A percentile compares a stretch with the other conserved stretches of the same genome.
These are phyloP conservation scores for Zoroaster sp. DNA, from an alignment of 53 echinoderm and acorn worm species.

Conservation along the genomic window DNA sequence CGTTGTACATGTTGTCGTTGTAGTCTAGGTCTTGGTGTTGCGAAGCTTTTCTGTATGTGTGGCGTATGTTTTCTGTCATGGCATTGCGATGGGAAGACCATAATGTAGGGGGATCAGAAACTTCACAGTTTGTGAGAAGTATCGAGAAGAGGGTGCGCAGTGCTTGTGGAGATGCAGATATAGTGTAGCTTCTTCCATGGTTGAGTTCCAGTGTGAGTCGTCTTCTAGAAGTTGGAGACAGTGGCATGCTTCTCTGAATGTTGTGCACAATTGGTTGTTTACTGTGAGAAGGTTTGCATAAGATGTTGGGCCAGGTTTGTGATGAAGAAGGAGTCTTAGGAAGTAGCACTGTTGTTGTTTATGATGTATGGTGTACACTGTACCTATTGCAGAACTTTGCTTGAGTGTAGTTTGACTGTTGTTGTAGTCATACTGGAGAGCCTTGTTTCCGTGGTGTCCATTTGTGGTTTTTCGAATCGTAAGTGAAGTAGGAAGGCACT, in stretches of 20 bases:
- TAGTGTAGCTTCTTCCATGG: constrained; percentile 17
- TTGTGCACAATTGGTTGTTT: background rate
- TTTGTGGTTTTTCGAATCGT: background rate
- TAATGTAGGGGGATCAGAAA: too few relatives aligned
- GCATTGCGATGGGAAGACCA: too few relatives aligned
- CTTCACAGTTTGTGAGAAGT: too few relatives aligned
- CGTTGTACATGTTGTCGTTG: too few relatives aligned
- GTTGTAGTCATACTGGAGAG: too few relatives aligned
- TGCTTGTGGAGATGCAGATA: too few relatives aligned
- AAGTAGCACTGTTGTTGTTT: background rate
- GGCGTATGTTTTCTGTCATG: too few relatives aligned
- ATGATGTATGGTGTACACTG: background rate
- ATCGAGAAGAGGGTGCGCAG: too few relatives aligned
- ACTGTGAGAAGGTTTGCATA: constrained; percentile 1
- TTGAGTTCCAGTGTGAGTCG: background rate
- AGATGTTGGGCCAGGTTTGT: constrained; percentile 7
- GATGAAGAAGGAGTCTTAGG: constrained; percentile 9
- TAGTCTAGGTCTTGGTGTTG: too few relatives aligned
- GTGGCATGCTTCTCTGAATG: background rate
- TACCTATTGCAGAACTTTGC: background rate
- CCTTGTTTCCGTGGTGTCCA: too few relatives aligned
- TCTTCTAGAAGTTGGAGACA: background rate
- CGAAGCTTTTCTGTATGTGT: too few relatives aligned
- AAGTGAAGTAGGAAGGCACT: background rate
- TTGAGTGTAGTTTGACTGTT: background rate